Percentiles rank a stretch among this genome's conserved stretches.
phyloP scores from a whole-genome alignment of 2,797 vertebrate genomes.

The Platyrinchus mystaceus region DNA sequence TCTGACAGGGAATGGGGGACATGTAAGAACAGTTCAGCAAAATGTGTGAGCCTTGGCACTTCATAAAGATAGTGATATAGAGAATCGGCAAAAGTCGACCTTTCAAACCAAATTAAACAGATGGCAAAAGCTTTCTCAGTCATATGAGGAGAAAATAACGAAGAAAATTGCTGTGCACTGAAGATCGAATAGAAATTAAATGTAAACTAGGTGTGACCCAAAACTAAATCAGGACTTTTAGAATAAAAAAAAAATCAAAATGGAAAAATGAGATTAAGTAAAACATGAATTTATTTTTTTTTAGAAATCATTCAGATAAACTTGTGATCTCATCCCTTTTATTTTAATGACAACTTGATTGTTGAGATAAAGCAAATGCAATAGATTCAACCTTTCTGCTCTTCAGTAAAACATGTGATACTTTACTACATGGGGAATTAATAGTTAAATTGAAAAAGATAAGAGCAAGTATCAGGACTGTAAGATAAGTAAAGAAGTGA shows the following conservation, averaged over 20 bases:
- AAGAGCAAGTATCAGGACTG: slow-evolving; percentile 18
- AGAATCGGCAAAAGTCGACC: not conserved
- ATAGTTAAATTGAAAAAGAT: slow-evolving; percentile 60
- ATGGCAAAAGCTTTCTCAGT: not conserved
- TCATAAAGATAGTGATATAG: not conserved
- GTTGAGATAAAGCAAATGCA: not conserved
- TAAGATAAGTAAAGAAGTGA: slow-evolving; percentile 38
- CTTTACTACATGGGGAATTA: slow-evolving; percentile 36
- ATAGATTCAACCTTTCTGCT: not conserved
- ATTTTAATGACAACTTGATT: not conserved
- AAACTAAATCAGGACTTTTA: not conserved
- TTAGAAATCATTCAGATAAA: not conserved
- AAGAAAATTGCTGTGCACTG: not conserved
- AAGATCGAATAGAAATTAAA: not conserved
- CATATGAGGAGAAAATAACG: not conserved
- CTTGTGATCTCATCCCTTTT: not conserved
- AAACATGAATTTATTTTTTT: not conserved
- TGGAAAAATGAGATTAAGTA: not conserved
- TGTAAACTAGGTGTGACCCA: not conserved
- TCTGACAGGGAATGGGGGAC: not conserved
- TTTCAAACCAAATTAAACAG: not conserved
- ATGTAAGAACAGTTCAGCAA: not conserved
- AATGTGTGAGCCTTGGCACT: not conserved
- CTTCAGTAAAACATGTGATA: not conserved
- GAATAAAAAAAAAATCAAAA: not conserved